A percentile compares a stretch with the other conserved stretches of the same genome.
These are phyloP conservation scores for Lucilia cuprina DNA, from an alignment of 1,140 invertebrate species.

Conservation along the genomic window DNA sequence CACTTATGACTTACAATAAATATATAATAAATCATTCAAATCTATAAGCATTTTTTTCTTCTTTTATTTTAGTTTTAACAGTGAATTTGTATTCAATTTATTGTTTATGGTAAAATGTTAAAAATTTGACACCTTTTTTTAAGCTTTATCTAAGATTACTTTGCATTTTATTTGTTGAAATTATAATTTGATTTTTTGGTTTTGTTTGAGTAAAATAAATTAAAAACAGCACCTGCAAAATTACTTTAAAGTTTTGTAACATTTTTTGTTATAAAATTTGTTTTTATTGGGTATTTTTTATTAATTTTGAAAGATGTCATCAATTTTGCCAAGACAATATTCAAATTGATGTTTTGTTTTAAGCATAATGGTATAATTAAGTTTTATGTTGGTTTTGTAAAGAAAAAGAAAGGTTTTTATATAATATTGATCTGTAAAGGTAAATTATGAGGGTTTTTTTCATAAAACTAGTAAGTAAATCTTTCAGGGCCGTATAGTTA, in stretches of 20 bases:
- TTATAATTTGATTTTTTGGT: not conserved
- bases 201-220: not conserved
- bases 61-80: not conserved
- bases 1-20: slow-evolving; percentile 10
- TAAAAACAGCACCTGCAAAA: not conserved
- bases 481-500: too few species aligned
- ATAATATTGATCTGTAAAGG: too few species aligned
- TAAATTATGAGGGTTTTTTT: too few species aligned
- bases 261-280: not conserved
- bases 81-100: not conserved
- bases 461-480: too few species aligned
- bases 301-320: not conserved
- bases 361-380: not conserved
- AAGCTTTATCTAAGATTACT: not conserved
- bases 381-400: not conserved
- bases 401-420: too few species aligned
- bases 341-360: not conserved
- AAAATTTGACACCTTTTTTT: not conserved
- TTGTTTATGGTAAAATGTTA: not conserved
- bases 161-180: not conserved
- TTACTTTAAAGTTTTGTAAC: not conserved
- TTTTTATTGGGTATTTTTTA: not conserved
- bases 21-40: slow-evolving; percentile 2
- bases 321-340: not conserved
- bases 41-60: not conserved